Conservation (phyloP, 2,113 vertebrate species). For the Erythrocercus mccallii region DNA sequence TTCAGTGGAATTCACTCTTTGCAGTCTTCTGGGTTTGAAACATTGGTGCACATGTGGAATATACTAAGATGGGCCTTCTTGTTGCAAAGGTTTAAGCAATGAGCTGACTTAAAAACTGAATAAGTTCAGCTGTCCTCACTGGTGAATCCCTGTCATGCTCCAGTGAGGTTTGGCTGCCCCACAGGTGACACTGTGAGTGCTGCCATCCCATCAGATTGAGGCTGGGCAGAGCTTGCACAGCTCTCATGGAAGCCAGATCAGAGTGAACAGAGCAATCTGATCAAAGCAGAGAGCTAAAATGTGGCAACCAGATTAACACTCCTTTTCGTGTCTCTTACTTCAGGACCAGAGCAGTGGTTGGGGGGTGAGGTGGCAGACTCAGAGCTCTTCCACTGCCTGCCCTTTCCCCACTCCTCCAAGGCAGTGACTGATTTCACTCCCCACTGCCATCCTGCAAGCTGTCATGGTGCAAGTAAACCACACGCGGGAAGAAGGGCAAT, state of each 20-base stretch:
- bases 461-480: neutral
- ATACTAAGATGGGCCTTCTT: neutral
- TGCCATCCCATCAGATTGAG: accelerated
- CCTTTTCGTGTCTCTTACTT: neutral
- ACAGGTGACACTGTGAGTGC: neutral
- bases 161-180: neutral
- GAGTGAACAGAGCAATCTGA: neutral
- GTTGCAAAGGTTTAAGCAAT: neutral
- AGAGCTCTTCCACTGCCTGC: neutral
- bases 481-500: neutral
- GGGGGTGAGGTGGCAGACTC: neutral
- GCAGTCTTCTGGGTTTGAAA: neutral
- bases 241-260: neutral
- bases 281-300: neutral
- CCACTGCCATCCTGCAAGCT: neutral
- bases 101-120: neutral
- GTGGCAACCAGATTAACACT: neutral
- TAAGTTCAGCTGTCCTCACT: neutral
- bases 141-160: neutral
- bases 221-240: neutral
- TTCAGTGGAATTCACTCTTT: neutral
- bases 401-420: neutral
- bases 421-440: neutral
- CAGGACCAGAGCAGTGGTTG: neutral
- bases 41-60: neutral